Evolutionary conservation across 2,113 vertebrate genomes (phyloP), one percentile per base, ranked within the genome.

Genomic region (Micromys minutus): DNA sequence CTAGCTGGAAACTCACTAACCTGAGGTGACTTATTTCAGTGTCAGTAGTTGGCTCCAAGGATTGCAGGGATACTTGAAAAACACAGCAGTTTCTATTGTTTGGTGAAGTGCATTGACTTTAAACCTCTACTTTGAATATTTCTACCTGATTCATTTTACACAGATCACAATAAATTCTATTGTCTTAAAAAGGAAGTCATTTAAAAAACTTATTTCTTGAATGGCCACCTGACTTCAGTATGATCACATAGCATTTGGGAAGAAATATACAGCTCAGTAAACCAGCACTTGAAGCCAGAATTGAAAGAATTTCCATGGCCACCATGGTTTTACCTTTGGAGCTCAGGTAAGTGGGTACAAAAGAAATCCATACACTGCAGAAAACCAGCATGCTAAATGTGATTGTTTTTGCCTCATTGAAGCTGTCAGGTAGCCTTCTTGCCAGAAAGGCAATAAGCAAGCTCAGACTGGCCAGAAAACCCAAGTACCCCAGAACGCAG

Each of bases 371-470:
- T 52, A 94, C 26, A 72, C 29, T 22, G 2, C 83, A 80, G 63
- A 94, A 91, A 39, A 80, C 45, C 13, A 63, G 16, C 88, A 94
- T 45, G 36, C 74, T 87, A 65, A 87, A 87, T 4, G 52, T 87
- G 63, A 74, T 72, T 12, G 3, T 15, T 74, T 91, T 91, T 39
- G 83, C 74, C 13, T 95, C 84, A 63, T 42, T 91, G 74, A 91
- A 91, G 15, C 9, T 87, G 4, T 63, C 63, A 7, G 74, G 42
- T 21, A 63, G 19, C 24, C 34, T 61, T 55, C 81, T 71, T 2
- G 42, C 63, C 26, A 79, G 26, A 91, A 91, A 80, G 80, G 81
- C 74, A 42, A 63, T 71, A 13, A 77, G 47, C 42, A 84, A 84
- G 15, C 36, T 89, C 4, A 42, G 42, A 39, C 79, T 5, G 42